These are phyloP conservation scores for cat (Felis catus) DNA, from an alignment of 2,113 vertebrate species.

Conservation along the genomic window DNA sequence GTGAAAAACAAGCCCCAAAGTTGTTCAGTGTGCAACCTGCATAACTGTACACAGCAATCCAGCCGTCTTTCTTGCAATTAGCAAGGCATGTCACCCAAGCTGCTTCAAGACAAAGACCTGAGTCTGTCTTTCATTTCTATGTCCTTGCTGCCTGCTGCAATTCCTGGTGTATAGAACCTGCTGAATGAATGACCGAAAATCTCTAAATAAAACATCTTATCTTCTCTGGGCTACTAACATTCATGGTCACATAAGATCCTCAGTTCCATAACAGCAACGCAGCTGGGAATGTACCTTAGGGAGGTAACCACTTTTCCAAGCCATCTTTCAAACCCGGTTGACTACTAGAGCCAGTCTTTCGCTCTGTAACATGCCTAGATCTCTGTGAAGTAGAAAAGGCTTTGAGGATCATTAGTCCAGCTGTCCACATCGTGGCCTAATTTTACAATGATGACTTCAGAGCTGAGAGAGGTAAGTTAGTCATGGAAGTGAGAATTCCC, in stretches of 20 bases:
- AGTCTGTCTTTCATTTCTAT: neutral
- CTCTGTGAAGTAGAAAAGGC: neutral
- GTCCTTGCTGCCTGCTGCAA: neutral
- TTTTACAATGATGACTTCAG: neutral
- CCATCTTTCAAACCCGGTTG: neutral
- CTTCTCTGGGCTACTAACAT: neutral
- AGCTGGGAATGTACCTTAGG: neutral
- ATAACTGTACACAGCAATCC: neutral
- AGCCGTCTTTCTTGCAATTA: neutral
- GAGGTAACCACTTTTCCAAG: neutral
- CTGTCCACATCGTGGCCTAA: neutral
- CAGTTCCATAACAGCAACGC: neutral
- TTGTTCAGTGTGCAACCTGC: neutral
- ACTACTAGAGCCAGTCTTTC: neutral
- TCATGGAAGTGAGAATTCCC: neutral
- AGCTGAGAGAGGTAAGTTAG: neutral
- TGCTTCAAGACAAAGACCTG: neutral
- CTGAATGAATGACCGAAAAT: neutral
- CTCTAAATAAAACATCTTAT: neutral
- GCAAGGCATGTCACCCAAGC: neutral
- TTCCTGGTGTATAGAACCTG: neutral
- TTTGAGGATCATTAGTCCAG: neutral
- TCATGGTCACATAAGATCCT: neutral
- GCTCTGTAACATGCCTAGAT: neutral
- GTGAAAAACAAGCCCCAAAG: neutral